Percentiles rank a stretch among this genome's conserved stretches.
Conservation (phyloP, 2,113 vertebrate genomes). For the Equus przewalskii region DNA sequence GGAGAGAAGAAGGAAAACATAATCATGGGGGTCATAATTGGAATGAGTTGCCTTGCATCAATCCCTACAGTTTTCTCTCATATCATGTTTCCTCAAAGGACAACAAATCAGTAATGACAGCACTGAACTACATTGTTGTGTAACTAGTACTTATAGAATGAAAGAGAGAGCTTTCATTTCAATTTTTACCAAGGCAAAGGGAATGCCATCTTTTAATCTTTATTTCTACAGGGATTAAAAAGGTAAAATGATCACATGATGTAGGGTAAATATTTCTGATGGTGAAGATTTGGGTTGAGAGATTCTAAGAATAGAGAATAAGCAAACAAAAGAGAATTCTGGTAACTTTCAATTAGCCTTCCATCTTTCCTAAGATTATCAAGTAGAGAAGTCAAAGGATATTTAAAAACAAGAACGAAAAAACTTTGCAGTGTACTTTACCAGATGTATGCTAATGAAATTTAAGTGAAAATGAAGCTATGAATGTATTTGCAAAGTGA, state of each 20-base stretch:
- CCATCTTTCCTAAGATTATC: background rate
- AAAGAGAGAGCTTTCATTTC: background rate
- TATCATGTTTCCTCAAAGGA: background rate
- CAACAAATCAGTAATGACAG: background rate
- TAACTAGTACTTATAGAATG: background rate
- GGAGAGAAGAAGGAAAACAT: background rate
- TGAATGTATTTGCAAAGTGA: constrained; percentile 4
- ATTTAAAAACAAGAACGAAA: constrained; percentile 9
- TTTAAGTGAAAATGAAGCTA: constrained; percentile 27
- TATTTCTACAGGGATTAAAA: background rate
- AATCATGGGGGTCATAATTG: background rate
- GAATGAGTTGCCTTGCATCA: background rate
- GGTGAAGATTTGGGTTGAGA: background rate
- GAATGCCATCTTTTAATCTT: background rate
- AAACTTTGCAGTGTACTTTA: background rate
- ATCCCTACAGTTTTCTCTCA: background rate
- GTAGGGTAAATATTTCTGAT: background rate
- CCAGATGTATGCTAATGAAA: constrained; percentile 49
- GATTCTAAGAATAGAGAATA: background rate
- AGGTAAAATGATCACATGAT: background rate
- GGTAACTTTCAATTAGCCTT: background rate
- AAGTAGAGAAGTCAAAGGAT: background rate
- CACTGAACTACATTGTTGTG: background rate
- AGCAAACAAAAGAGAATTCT: background rate
- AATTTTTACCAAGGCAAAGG: background rate